phyloP scores from a whole-genome alignment of 2,797 vertebrate species.

The Diplodus sargus region DNA sequence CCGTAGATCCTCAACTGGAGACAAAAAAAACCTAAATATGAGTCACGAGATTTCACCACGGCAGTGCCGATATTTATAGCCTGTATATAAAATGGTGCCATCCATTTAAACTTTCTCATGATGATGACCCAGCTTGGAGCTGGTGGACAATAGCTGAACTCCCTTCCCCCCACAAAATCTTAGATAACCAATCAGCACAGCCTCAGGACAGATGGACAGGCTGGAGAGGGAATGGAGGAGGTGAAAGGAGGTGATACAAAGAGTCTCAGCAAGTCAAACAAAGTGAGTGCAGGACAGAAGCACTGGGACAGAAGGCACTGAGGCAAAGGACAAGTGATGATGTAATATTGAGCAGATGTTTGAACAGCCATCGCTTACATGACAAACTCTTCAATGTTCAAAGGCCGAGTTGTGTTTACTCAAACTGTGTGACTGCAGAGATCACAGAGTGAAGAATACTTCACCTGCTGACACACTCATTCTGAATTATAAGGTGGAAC shows the following conservation, averaged over 20 bases:
- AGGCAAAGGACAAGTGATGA: slow-evolving; percentile 48
- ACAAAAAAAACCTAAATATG: not conserved
- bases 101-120: not conserved
- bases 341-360: slow-evolving; percentile 61
- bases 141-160: slow-evolving; percentile 35
- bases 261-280: slow-evolving; percentile 27
- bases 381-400: slow-evolving; percentile 31
- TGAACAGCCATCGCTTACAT: slow-evolving; percentile 16
- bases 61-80: not conserved
- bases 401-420: slow-evolving; percentile 44
- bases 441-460: slow-evolving; percentile 15
- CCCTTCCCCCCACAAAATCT: slow-evolving; percentile 40
- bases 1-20: not conserved
- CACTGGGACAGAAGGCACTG: slow-evolving; percentile 12
- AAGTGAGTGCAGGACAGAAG: slow-evolving; percentile 16
- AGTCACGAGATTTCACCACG: not conserved
- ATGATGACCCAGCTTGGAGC: not conserved
- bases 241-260: slow-evolving; percentile 47
- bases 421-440: slow-evolving; percentile 16
- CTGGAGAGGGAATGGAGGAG: slow-evolving; percentile 35
- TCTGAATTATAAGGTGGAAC: not conserved
- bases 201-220: slow-evolving; percentile 63
- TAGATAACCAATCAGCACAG: slow-evolving; percentile 45
- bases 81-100: not conserved
- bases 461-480: slow-evolving; percentile 24